Evolutionary conservation across 2,113 vertebrate species (phyloP).

Genomic region (Bombycilla garrulus): DNA sequence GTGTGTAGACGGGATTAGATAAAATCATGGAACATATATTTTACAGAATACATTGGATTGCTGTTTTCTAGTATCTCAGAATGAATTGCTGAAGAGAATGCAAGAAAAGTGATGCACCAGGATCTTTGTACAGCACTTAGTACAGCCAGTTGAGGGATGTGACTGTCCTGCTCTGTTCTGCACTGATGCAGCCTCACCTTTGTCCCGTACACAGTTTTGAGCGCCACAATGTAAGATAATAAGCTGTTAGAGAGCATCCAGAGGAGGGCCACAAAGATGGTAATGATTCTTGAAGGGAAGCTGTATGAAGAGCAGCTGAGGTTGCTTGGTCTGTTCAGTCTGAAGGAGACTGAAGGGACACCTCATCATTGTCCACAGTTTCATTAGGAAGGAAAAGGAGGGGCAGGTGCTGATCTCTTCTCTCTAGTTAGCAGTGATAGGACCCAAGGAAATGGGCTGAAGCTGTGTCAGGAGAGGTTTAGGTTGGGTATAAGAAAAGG

Average conservation of each 20-base stretch:
- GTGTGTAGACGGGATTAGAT: background rate
- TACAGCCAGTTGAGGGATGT: background rate
- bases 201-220: background rate
- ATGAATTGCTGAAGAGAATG: background rate
- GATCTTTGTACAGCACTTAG: background rate
- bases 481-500: background rate
- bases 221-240: background rate
- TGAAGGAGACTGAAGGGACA: background rate
- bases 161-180: background rate
- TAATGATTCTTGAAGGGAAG: background rate
- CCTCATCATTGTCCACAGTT: background rate
- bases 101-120: background rate
- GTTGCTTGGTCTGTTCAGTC: background rate
- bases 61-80: background rate
- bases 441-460: background rate
- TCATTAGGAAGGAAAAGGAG: background rate
- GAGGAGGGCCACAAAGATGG: background rate
- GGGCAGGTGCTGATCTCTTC: background rate
- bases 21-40: background rate
- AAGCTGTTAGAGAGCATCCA: background rate
- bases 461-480: background rate
- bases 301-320: background rate
- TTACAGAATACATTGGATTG: background rate
- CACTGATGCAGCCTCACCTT: background rate
- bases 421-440: background rate